Base-by-base conservation (phyloP, 2,888 invertebrate genomes). In the Dugesia japonica region DNA sequence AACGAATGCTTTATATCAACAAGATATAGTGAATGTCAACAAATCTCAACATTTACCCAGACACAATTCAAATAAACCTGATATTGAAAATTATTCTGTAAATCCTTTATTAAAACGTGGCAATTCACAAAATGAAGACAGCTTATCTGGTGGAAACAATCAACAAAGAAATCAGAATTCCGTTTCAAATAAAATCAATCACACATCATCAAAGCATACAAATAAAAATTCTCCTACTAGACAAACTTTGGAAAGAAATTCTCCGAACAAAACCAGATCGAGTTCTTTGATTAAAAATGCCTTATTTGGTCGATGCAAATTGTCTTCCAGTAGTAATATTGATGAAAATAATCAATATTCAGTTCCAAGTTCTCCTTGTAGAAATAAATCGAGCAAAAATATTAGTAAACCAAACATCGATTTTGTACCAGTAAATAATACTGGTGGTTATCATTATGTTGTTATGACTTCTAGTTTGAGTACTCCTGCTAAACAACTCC, bases 291-390 rank as follows among this genome's bases (percentile, higher is more conserved):
- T 56, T 56, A 56, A 56, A 56, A 56, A 56, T 56, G 56, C 56
- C 56, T 56, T 56, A 56, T 56, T 56, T 56, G 56, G 56, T 56
- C 56, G 56, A 56, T 56, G 56, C 17, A 56, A 56, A 56, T 56
- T 56, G 56, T 56, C 56, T 56, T 56, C 56, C 56, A 56, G 23
- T 56, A 56, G 56, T 56, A 56, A n/a, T 23, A 56, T 56, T 56
- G 56, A 56, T 56, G 56, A 56, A 4, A 20, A 23, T 56, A 56
- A 56, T 56, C 56, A 56, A n/a, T 56, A 56, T 56, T 56, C 56
- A 23, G 56, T 56, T 56, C 56, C 56, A 13, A 56, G 17, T n/a
- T 56, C 56, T n/a, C 56, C 56, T 1, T 56, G 56, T 56, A 56
- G 17, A 56, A 56, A 56, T 56, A 56, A 56, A 56, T 56, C 23